Evolutionary conservation across 1,140 invertebrate genomes (phyloP).

Genomic region (Drosophila micromelanica): DNA sequence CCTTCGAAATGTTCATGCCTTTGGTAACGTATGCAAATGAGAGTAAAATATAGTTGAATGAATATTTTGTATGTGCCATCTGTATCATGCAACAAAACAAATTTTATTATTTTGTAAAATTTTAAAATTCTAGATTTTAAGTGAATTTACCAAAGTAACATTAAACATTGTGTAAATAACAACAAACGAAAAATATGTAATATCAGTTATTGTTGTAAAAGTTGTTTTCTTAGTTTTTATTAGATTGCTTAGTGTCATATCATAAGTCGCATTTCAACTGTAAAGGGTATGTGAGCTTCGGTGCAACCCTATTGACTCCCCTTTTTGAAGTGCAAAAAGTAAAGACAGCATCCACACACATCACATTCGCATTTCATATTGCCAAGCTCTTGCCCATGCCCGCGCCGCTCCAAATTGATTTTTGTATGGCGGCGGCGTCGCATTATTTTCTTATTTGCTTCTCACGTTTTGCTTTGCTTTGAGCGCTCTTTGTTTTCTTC

Average conservation of each 20-base stretch:
- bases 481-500: conserved; percentile 52
- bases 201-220: no score
- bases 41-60: background rate
- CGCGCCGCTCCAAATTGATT: conserved; percentile 68
- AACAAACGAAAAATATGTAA: no score
- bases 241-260: no score
- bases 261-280: background rate
- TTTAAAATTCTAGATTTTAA: no score
- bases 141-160: no score
- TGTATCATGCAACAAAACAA: background rate
- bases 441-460: conserved; percentile 77
- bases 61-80: background rate
- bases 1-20: conserved; percentile 10
- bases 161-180: no score
- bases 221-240: no score
- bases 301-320: background rate
- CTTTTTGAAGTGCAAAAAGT: conserved; percentile 38
- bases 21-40: conserved; percentile 14
- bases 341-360: conserved; percentile 54
- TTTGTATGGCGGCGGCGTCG: conserved; percentile 61
- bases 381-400: conserved; percentile 3
- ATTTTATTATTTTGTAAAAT: no score
- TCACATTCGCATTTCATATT: conserved; percentile 47
- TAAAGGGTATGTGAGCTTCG: conserved; percentile 17
- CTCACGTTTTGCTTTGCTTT: conserved; percentile 61